Percentiles rank a stretch among this genome's conserved stretches.
Evolutionary conservation across 2,888 invertebrate genomes (phyloP).

Genomic region (Notocelia uddmanniana): DNA sequence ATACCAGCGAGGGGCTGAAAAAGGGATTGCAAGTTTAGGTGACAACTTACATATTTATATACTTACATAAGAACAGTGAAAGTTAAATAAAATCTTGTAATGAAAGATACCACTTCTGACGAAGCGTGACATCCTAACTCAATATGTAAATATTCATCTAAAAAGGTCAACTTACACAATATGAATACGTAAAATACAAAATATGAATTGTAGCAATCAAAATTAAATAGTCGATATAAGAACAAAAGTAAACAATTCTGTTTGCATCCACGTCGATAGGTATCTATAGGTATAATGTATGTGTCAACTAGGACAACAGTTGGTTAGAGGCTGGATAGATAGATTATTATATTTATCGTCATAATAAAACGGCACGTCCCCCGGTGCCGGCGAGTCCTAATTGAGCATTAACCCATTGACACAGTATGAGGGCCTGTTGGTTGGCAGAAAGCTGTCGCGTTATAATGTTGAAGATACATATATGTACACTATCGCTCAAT

Average conservation of each 20-base stretch:
- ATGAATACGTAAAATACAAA: too few relatives aligned
- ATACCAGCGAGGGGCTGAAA: too few relatives aligned
- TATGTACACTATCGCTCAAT: background rate
- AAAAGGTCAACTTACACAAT: too few relatives aligned
- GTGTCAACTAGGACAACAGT: slow-evolving; percentile 8
- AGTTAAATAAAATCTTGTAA: too few relatives aligned
- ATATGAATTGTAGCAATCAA: too few relatives aligned
- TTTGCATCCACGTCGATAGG: too few relatives aligned
- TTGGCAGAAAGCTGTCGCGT: slow-evolving; percentile 4
- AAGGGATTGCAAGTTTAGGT: too few relatives aligned
- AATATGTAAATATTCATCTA: too few relatives aligned
- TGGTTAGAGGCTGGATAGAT: slow-evolving; percentile 3
- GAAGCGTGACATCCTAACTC: too few relatives aligned
- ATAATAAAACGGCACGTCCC: slow-evolving; percentile 20
- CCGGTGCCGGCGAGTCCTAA: slow-evolving; percentile 30
- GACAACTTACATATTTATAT: too few relatives aligned
- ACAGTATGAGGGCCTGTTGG: slow-evolving; percentile 34
- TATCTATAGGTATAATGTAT: background rate
- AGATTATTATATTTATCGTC: slow-evolving; percentile 24
- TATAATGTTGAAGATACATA: slow-evolving; percentile 19
- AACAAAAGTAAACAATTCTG: slow-evolving; percentile 1
- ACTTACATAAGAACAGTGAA: too few relatives aligned
- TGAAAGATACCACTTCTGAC: too few relatives aligned
- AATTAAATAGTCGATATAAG: background rate
- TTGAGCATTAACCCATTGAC: slow-evolving; percentile 48